Base-by-base conservation (phyloP, 2,113 vertebrate species). In the Myanophis thanlyinensis region DNA sequence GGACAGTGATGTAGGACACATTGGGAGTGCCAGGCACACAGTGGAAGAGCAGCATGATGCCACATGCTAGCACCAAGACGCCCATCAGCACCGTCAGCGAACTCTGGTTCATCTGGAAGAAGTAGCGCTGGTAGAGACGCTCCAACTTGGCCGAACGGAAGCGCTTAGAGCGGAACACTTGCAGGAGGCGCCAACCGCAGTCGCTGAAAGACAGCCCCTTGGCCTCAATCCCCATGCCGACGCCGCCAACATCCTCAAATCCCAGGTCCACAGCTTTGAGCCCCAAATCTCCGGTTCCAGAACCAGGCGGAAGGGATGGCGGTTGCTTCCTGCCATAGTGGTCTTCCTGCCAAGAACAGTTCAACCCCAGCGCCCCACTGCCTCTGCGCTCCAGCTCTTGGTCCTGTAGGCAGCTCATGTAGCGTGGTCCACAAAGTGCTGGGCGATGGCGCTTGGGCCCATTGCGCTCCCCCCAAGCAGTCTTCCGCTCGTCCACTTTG, bases 71-170 rank as follows among this genome's bases (percentile, higher is more conserved):
- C 96, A 99, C 98, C 67, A 99, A 97, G 4, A 99, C 98, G 0
- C 98, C 99, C 99, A 99, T 99, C 87, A 99, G 97, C 98, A 99
- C 98, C 0, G 99, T 99, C 95, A 99, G 97, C 90, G 99, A 99
- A 98, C 99, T 99, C 98, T 99, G 99, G 98, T 99, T 99, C 97
- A 99, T 98, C 96, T 99, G 98, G 96, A 99, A 99, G 97, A 99
- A 99, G 97, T 99, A 99, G 54, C 99, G 98, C 97, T 99, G 99
- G 98, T 99, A 99, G 10, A 99, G 98, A 4, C 98, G 98, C 96
- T 99, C 99, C 98, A 99, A 97, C 95, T 99, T 99, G 95, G 98
- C 97, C 0, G 99, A 99, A 95, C 98, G 98, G 97, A 99, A 99
- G 92, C 98, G 99, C 96, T 99, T 99, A 1, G 99, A 99, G 96